Evolutionary conservation across 2,797 vertebrate species (phyloP), one percentile per base, ranked within the genome.

Genomic region (Myotis daubentonii): DNA sequence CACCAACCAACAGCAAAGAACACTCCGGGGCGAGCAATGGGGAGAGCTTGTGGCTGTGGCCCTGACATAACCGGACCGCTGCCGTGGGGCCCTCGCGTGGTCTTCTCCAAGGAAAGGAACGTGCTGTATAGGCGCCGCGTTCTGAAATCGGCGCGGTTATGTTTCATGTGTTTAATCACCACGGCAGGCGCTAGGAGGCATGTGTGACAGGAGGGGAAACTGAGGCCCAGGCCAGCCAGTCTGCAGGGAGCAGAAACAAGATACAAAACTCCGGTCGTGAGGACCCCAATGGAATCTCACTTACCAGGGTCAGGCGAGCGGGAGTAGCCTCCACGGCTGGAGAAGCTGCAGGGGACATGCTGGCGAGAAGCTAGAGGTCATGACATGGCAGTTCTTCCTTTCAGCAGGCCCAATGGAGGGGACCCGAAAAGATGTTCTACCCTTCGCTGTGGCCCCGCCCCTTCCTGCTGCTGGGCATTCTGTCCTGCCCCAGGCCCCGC

Each of bases 1-100:
- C 16, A 88, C 75, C 36, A 86, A 55, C 8, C 72, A 5, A 30
- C 55, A 83, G 15, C 8, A 74, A 95, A 72, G 49, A 92, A 94
- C 87, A 68, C 17, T 84, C 91, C 84, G 30, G 19, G n/a, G 47
- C 20, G 62, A 87, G 78, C 86, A 30, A n/a, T 80, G 47, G 49
- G 94, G 93, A 17, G 20, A 44, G 20, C 3, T 66, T 3, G 23
- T 36, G 79, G 60, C 22, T 28, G 74, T 55, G 60, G 94, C 90
- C 86, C 74, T 49, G 76, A 57, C 10, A 51, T 9, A 38, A 72
- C 23, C 8, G 12, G 16, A 5, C 11, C 44, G 47, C 47, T 49
- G 66, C 8, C 36, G 41, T 3, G 2, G 6, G 22, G 6, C n/a
- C 12, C n/a, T 44, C 55, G 0, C n/a, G 38, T 17, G 13, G n/a